These are phyloP conservation scores for Microplitis demolitor DNA, from an alignment of 1,140 invertebrate species.

Conservation along the genomic window DNA sequence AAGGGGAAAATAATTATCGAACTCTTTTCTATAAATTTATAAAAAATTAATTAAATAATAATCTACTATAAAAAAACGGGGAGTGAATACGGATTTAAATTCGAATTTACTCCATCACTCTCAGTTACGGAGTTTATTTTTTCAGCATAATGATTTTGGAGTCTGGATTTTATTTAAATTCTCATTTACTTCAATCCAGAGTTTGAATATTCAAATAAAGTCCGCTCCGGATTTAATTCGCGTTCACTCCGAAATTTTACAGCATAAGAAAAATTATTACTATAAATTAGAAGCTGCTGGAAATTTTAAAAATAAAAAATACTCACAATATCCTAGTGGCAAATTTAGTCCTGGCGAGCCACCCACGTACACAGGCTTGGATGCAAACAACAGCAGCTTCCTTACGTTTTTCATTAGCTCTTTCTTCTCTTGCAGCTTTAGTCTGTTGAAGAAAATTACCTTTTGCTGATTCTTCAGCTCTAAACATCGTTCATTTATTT, in stretches of 20 bases:
- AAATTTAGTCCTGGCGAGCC: slow-evolving; percentile 69
- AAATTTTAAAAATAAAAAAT: slow-evolving; percentile 32
- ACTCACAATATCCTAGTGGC: slow-evolving; percentile 69
- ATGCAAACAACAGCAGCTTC: slow-evolving; percentile 74
- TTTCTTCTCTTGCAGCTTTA: slow-evolving; percentile 83
- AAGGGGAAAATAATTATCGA: slow-evolving; percentile 68
- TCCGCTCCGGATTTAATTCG: too few relatives aligned
- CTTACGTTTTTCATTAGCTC: slow-evolving; percentile 79
- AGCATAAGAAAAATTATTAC: slow-evolving; percentile 39
- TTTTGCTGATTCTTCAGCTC: slow-evolving; percentile 66
- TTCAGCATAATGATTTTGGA: too few relatives aligned
- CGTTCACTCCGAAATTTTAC: too few relatives aligned
- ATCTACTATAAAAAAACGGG: neutral
- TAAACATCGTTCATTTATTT: slow-evolving; percentile 62
- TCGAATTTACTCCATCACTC: too few relatives aligned
- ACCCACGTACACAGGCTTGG: slow-evolving; percentile 75
- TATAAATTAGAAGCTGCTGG: too few relatives aligned
- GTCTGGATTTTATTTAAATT: too few relatives aligned
- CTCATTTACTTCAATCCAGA: too few relatives aligned
- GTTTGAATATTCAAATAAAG: too few relatives aligned
- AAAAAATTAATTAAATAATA: neutral
- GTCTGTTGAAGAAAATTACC: slow-evolving; percentile 78
- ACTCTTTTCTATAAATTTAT: slow-evolving; percentile 68
- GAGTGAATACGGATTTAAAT: too few relatives aligned
- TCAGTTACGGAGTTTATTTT: too few relatives aligned